Percentiles rank a stretch among this genome's conserved stretches.
Conservation (phyloP, 2,113 vertebrate genomes). For the Saiga tatarica region DNA sequence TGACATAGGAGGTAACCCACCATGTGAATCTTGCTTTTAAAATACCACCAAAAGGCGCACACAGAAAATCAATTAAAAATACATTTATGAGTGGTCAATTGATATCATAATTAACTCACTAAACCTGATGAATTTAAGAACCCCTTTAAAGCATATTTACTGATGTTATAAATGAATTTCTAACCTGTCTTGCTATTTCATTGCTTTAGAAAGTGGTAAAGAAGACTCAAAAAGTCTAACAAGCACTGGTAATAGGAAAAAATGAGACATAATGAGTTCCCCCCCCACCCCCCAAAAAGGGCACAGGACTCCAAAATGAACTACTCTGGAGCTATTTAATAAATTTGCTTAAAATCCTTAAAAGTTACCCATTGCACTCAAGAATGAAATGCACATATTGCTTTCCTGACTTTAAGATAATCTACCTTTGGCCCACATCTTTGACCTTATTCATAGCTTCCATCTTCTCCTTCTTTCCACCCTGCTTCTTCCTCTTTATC, state of each 20-base stretch:
- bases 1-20: neutral
- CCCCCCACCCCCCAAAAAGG: rapidly evolving
- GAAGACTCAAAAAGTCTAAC: neutral
- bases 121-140: neutral
- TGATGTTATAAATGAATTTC: neutral
- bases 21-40: neutral
- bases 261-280: neutral
- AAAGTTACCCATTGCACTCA: neutral
- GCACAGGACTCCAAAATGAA: neutral
- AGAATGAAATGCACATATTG: neutral
- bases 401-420: neutral
- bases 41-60: neutral
- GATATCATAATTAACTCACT: neutral
- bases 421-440: neutral
- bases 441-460: neutral
- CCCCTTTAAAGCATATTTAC: neutral
- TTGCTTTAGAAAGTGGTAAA: neutral
- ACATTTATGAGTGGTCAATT: neutral
- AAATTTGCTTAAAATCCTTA: neutral
- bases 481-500: neutral
- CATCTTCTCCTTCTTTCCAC: neutral
- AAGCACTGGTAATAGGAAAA: neutral
- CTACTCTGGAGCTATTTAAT: neutral
- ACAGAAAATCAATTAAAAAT: neutral
- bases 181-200: neutral